Evolutionary conservation across 2,888 invertebrate genomes (phyloP).

Genomic region (Resseliella maxima): DNA sequence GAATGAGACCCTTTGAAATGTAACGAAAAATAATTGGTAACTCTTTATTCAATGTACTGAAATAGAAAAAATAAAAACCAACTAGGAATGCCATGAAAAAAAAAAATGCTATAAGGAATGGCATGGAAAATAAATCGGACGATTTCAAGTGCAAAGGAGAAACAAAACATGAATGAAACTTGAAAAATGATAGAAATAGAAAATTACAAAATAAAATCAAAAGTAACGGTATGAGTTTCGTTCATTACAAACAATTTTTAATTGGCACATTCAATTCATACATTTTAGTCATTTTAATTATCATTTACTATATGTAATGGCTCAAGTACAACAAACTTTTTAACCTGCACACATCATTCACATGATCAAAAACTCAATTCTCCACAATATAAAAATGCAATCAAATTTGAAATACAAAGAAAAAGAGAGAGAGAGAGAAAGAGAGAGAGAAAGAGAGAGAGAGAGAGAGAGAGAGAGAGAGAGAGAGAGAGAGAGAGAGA

Average conservation of each 20-base stretch:
- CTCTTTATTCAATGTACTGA: neutral
- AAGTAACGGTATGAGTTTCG: neutral
- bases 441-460: too few species aligned
- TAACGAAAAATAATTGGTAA: neutral
- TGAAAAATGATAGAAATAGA: slow-evolving; percentile 9
- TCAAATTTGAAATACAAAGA: neutral
- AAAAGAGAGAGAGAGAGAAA: too few species aligned
- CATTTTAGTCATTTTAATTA: slow-evolving; percentile 32
- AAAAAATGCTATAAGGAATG: neutral
- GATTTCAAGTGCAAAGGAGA: neutral
- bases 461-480: too few species aligned
- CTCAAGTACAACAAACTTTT: slow-evolving; percentile 24
- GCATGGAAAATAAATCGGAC: neutral
- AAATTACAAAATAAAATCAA: slow-evolving; percentile 9
- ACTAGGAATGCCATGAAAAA: neutral
- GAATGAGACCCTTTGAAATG: neutral
- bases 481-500: too few species aligned
- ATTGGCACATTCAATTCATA: slow-evolving; percentile 12
- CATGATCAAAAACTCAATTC: too few species aligned
- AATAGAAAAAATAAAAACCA: too few species aligned
- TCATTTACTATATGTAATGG: neutral
- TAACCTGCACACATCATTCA: too few species aligned
- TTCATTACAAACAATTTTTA: slow-evolving; percentile 14
- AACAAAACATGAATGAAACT: neutral
- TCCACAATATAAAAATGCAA: neutral